These are phyloP conservation scores for Scolanthus callimorphus DNA, from an alignment of 92 coral and sea anemone genomes.

Conservation along the genomic window DNA sequence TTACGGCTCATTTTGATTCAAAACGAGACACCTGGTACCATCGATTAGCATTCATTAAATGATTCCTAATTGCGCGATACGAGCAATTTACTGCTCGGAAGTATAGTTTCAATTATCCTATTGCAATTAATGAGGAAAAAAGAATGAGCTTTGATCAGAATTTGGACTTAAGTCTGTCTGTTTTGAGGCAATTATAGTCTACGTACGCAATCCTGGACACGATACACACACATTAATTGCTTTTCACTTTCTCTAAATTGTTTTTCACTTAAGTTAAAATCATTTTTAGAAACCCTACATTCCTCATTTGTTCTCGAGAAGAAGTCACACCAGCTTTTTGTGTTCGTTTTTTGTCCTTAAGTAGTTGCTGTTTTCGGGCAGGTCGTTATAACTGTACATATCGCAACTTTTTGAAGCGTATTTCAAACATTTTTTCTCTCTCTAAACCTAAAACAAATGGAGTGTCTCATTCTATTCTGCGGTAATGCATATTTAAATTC, in stretches of 20 bases:
- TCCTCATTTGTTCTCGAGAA: too few relatives aligned
- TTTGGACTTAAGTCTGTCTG: not conserved
- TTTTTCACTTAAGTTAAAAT: too few relatives aligned
- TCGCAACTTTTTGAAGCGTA: too few relatives aligned
- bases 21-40: conserved; percentile 44
- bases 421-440: conserved; percentile 4
- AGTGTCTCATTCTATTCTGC: conserved; percentile 5
- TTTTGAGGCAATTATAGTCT: not conserved
- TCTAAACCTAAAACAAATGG: not conserved
- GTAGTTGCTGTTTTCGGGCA: too few relatives aligned
- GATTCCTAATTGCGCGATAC: conserved; percentile 39
- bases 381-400: too few relatives aligned
- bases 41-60: conserved; percentile 56
- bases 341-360: too few relatives aligned
- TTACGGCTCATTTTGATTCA: conserved; percentile 31
- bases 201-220: not conserved
- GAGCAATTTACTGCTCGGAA: conserved; percentile 61
- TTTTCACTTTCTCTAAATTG: conserved; percentile 6
- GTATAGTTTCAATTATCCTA: conserved; percentile 56
- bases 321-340: too few relatives aligned
- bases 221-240: conserved; percentile 14
- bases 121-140: conserved; percentile 59
- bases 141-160: conserved; percentile 5
- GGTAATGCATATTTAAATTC: conserved; percentile 61
- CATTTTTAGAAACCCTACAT: too few relatives aligned